Percentiles rank a stretch among this genome's conserved stretches.
Evolutionary conservation across 1,140 invertebrate genomes (phyloP).

Genomic region (Drosophila takahashii): DNA sequence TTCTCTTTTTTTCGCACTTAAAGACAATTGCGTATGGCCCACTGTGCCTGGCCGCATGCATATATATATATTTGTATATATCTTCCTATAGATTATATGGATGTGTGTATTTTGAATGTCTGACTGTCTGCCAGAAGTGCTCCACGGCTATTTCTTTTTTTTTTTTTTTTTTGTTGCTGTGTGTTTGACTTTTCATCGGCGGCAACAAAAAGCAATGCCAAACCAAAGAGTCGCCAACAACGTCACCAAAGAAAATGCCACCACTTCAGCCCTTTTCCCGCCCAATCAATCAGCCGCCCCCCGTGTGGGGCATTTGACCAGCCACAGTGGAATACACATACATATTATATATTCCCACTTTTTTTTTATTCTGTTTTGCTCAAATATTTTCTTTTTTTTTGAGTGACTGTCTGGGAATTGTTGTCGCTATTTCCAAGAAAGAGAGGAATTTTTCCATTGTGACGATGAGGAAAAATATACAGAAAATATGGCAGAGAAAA

Average conservation of each 20-base stretch:
- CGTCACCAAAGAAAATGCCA: constrained; percentile 60
- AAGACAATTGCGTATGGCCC: constrained; percentile 64
- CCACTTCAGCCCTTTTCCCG: constrained; percentile 29
- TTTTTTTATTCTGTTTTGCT: constrained; percentile 42
- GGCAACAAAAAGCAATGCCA: constrained; percentile 57
- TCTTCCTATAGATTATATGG: constrained; percentile 32
- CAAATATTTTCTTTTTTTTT: constrained; percentile 64
- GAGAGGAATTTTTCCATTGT: constrained; percentile 47
- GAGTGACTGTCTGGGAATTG: constrained; percentile 56
- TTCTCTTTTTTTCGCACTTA: constrained; percentile 57
- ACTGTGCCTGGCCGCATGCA: constrained; percentile 56
- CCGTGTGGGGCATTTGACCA: constrained; percentile 16
- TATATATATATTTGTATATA: constrained; percentile 13
- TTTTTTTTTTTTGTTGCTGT: constrained; percentile 44
- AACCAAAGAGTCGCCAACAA: constrained; percentile 70
- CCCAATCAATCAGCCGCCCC: constrained; percentile 61
- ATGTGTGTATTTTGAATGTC: constrained; percentile 54
- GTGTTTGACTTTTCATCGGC: constrained; percentile 70
- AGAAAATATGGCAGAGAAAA: not conserved
- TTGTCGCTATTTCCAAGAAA: constrained; percentile 43
- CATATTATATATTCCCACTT: not conserved
- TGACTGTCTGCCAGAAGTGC: constrained; percentile 75
- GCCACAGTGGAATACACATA: constrained; percentile 3
- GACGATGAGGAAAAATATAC: constrained; percentile 3
- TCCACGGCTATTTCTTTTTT: constrained; percentile 22